Percentiles rank a stretch among this genome's conserved stretches.
Evolutionary conservation across 2,888 invertebrate genomes (phyloP).

Genomic region (Lasioglossum villosulum): DNA sequence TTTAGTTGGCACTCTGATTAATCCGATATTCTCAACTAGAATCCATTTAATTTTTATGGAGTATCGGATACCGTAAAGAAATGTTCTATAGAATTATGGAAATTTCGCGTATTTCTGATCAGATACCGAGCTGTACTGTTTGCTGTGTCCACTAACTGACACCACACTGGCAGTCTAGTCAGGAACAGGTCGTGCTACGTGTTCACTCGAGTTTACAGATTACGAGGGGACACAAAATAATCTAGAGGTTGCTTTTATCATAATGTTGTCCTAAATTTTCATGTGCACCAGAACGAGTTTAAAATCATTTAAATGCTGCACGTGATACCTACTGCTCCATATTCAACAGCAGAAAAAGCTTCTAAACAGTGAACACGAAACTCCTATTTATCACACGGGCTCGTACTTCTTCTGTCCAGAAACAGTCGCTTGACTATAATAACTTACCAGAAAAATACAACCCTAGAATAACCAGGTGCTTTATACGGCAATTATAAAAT

Average conservation of each 20-base stretch:
- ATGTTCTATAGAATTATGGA: background rate
- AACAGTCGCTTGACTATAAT: background rate
- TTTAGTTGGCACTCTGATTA: background rate
- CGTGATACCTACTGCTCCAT: slow-evolving; percentile 2
- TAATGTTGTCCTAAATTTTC: background rate
- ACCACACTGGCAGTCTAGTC: background rate
- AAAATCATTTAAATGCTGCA: background rate
- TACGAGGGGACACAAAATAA: background rate
- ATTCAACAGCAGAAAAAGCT: slow-evolving; percentile 11
- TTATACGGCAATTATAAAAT: background rate
- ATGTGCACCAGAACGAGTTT: background rate
- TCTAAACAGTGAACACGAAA: slow-evolving; percentile 10
- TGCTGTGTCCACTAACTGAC: background rate
- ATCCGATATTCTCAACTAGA: background rate
- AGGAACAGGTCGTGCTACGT: background rate
- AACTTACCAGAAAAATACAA: slow-evolving; percentile 1
- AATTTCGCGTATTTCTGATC: background rate
- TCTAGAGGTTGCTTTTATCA: background rate
- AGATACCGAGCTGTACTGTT: background rate
- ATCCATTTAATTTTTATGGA: background rate
- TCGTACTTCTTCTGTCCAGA: background rate
- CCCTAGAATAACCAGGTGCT: background rate
- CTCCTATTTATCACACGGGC: background rate
- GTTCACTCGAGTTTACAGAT: background rate
- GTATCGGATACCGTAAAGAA: background rate